These are phyloP conservation scores for Lepilemur ruficaudatus DNA, from an alignment of 2,797 vertebrate genomes.

Conservation along the genomic window DNA sequence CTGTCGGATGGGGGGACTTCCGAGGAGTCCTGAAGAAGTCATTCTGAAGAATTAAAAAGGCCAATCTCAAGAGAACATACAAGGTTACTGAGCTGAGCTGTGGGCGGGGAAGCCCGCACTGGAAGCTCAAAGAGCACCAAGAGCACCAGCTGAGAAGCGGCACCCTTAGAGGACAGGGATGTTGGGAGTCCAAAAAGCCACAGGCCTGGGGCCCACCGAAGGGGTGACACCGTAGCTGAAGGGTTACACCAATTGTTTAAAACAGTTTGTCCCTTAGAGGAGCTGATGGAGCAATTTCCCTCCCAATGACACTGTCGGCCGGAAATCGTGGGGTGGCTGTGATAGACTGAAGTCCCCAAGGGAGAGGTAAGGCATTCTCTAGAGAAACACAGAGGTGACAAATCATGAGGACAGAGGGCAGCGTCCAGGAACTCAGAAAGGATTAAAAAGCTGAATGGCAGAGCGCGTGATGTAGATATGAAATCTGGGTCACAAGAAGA, in stretches of 20 bases:
- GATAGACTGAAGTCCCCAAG: background rate
- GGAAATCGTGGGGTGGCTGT: background rate
- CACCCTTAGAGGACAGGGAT: background rate
- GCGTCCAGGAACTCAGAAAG: background rate
- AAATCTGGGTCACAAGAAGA: background rate
- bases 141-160: background rate
- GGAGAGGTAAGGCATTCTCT: background rate
- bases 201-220: rapidly evolving
- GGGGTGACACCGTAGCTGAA: no score
- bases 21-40: background rate
- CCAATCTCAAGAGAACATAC: background rate
- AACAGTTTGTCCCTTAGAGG: background rate
- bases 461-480: background rate
- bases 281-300: background rate
- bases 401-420: background rate
- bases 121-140: background rate
- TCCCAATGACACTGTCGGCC: background rate
- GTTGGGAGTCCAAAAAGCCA: background rate
- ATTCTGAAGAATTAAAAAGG: background rate
- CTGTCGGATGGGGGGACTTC: background rate
- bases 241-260: background rate
- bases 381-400: background rate
- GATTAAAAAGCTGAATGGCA: background rate
- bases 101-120: background rate
- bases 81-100: background rate